phyloP scores from a whole-genome alignment of 2,888 invertebrate species.

The Thereva unica region DNA sequence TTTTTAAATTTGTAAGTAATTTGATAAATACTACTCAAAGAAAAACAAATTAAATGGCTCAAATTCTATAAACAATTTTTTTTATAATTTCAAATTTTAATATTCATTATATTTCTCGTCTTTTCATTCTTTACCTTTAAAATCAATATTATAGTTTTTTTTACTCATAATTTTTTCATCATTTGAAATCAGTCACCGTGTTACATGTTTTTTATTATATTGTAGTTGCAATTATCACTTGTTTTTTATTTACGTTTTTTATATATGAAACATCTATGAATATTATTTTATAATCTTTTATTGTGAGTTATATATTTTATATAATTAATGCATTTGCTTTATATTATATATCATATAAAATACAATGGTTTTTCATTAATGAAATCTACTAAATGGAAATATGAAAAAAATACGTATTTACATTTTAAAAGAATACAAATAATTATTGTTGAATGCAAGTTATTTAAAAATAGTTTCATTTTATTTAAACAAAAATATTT shows the following conservation, averaged over 20 bases:
- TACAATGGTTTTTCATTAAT: slow-evolving; percentile 22
- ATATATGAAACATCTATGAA: slow-evolving; percentile 30
- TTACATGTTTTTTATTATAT: slow-evolving; percentile 10
- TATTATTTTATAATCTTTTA: slow-evolving; percentile 29
- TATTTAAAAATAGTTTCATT: too few species aligned
- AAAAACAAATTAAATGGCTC: too few species aligned
- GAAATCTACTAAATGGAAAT: slow-evolving; percentile 12
- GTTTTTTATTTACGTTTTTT: neutral
- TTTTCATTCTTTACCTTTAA: too few species aligned
- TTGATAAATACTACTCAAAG: too few species aligned
- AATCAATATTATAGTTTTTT: too few species aligned
- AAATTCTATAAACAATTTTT: too few species aligned
- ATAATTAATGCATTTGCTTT: slow-evolving; percentile 2
- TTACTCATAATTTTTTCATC: slow-evolving; percentile 18
- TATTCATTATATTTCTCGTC: too few species aligned
- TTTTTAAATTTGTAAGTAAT: too few species aligned
- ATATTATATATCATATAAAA: slow-evolving; percentile 31
- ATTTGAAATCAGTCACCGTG: slow-evolving; percentile 33
- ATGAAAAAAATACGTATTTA: neutral
- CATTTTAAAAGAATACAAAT: neutral
- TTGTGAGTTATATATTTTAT: too few species aligned
- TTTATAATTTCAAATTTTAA: too few species aligned
- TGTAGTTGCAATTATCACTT: slow-evolving; percentile 34
- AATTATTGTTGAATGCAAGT: neutral
- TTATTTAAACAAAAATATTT: too few species aligned